Evolutionary conservation across 2,797 vertebrate genomes (phyloP), one percentile per base, ranked within the genome.

Genomic region (Melanotaenia nigrans): DNA sequence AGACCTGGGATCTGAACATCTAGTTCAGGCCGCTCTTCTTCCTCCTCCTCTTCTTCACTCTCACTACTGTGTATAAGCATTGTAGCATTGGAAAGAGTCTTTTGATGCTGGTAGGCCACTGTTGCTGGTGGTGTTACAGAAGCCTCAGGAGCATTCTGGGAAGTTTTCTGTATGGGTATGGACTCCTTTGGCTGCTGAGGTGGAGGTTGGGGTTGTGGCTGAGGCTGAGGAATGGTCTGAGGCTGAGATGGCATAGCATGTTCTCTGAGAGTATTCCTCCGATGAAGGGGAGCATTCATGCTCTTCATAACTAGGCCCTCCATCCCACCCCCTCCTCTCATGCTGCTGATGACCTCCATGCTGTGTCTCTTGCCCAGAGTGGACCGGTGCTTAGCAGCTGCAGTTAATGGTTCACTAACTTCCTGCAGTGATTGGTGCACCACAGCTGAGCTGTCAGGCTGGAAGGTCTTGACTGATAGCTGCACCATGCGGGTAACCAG

Each of bases 1-100:
- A 98, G 94, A 3, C 90, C 91, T 0, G 96, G 94, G 72, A 97
- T 96, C 49, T 75, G 95, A 12, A 97, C 89, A 10, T 94, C 93
- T 0, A 96, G 72, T 47, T 95, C 96, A 0, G 94, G 89, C 0
- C 91, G 62, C 80, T 96, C 96, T 45, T 97, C 90, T 42, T 90
- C 97, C 86, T 99, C 97, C 86, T 98, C 97, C 65, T 94, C 93
- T 7, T 93, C 93, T 63, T 95, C 94, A 0, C 97, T 98, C 82
- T 99, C 98, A 0, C 98, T 99, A 89, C 97, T 98, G 87, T 99
- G 98, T 87, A 99, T 97, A 58, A 99, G 92, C 98, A 99, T 97
- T 0, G 98, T 99, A 77, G 96, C 97, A 1, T 97, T 96, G 0
- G 98, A 99, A 79, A 96, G 91, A 0, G 95, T 98, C 91, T 99